Evolutionary conservation across 2,797 vertebrate genomes (phyloP).

Genomic region (Amphiprion clarkii): DNA sequence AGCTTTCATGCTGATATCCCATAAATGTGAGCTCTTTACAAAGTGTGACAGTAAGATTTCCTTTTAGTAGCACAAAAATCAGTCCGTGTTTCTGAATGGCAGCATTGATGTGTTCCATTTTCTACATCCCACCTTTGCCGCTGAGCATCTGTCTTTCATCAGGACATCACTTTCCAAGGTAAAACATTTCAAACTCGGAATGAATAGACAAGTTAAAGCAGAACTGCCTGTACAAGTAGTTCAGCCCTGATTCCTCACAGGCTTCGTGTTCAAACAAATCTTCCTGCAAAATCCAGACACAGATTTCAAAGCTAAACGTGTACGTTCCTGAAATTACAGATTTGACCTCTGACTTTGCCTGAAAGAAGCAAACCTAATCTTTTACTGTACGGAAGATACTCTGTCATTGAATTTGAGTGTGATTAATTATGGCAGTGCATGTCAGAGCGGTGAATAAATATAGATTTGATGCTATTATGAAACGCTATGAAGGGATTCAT

Average conservation of each 20-base stretch:
- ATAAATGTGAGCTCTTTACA: not conserved
- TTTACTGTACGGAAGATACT: conserved; percentile 54
- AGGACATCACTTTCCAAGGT: conserved; percentile 9
- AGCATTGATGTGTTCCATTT: not conserved
- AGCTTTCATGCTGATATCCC: too few relatives aligned
- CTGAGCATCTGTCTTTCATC: conserved; percentile 12
- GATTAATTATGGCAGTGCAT: conserved; percentile 44
- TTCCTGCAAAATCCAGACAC: not conserved
- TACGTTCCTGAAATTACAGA: conserved; percentile 24
- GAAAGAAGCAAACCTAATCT: conserved; percentile 53
- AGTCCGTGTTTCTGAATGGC: not conserved
- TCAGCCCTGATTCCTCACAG: not conserved
- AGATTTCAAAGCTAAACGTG: conserved; percentile 17
- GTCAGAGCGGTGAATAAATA: conserved; percentile 36
- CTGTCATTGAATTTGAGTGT: conserved; percentile 40
- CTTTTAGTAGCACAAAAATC: not conserved
- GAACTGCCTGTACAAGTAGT: not conserved
- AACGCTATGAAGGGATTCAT: conserved; percentile 46
- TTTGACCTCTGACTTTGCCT: conserved; percentile 35
- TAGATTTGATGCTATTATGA: conserved; percentile 36
- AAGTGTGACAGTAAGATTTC: not conserved
- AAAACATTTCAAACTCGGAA: conserved; percentile 16
- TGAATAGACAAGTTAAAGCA: not conserved
- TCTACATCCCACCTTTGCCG: not conserved
- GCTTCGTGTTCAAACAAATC: not conserved